phyloP scores from a whole-genome alignment of 2,888 invertebrate species.

The Thereva unica region DNA sequence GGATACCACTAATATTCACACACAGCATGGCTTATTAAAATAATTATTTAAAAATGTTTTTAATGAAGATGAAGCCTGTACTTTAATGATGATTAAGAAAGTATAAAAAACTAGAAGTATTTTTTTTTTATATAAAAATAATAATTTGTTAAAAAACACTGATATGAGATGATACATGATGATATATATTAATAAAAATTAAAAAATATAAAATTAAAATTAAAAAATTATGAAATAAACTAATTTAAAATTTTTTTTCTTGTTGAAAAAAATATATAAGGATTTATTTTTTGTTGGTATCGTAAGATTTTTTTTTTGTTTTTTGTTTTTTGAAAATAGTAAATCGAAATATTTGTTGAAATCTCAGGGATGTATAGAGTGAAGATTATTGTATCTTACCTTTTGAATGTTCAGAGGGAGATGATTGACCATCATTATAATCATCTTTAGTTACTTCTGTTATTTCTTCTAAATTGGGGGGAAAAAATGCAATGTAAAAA shows the following conservation, averaged over 20 bases:
- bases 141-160: slow-evolving; percentile 1
- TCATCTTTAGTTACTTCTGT: slow-evolving; percentile 34
- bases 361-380: neutral
- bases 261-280: too few relatives aligned
- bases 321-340: too few relatives aligned
- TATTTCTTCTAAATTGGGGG: slow-evolving; percentile 37
- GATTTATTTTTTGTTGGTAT: too few relatives aligned
- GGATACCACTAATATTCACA: slow-evolving; percentile 37
- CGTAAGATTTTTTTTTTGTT: too few relatives aligned
- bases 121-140: slow-evolving; percentile 7
- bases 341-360: too few relatives aligned
- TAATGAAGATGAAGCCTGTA: slow-evolving; percentile 34
- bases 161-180: neutral
- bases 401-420: slow-evolving; percentile 32
- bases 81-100: slow-evolving; percentile 22
- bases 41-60: slow-evolving; percentile 29
- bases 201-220: too few relatives aligned
- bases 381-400: slow-evolving; percentile 35
- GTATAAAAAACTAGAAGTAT: neutral
- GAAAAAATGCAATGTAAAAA: slow-evolving; percentile 28
- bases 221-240: too few relatives aligned
- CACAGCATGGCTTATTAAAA: slow-evolving; percentile 41
- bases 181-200: too few relatives aligned
- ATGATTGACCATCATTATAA: slow-evolving; percentile 20
- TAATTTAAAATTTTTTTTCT: too few relatives aligned